Evolutionary conservation across 1,140 invertebrate species (phyloP).

Genomic region (Venustaconcha ellipsiformis): DNA sequence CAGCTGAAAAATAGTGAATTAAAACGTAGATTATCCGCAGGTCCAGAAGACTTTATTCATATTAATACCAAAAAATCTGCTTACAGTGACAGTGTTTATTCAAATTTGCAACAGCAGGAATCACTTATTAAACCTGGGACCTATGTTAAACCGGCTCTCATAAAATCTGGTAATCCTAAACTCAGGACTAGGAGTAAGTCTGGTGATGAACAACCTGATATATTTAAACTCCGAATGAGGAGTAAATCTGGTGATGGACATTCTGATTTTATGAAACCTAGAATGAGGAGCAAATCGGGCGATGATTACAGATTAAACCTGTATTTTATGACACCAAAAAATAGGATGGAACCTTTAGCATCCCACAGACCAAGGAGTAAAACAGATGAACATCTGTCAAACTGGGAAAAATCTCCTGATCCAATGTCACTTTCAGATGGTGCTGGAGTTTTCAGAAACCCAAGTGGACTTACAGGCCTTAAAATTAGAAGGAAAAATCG

Average conservation of each 20-base stretch:
- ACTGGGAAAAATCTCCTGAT: slow-evolving; percentile 44
- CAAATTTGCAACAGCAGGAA: too few species aligned
- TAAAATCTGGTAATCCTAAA: slow-evolving; percentile 13
- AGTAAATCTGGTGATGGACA: slow-evolving; percentile 58
- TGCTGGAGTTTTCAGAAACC: slow-evolving; percentile 83
- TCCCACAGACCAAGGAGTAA: slow-evolving; percentile 39
- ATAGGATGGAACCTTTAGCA: slow-evolving; percentile 52
- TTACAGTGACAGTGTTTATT: too few species aligned
- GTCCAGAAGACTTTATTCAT: slow-evolving; percentile 27
- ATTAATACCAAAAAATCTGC: too few species aligned
- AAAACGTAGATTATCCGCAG: slow-evolving; percentile 57
- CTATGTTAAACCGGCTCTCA: slow-evolving; percentile 2
- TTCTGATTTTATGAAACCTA: slow-evolving; percentile 20
- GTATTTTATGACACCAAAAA: slow-evolving; percentile 55
- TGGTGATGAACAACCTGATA: slow-evolving; percentile 43
- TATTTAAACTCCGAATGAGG: slow-evolving; percentile 38
- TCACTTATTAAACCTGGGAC: neutral
- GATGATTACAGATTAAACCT: slow-evolving; percentile 61
- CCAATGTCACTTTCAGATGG: slow-evolving; percentile 60
- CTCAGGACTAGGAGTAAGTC: slow-evolving; percentile 58
- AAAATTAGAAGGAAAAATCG: slow-evolving; percentile 73
- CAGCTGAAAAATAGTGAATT: slow-evolving; percentile 37
- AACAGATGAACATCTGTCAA: slow-evolving; percentile 48
- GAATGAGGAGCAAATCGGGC: slow-evolving; percentile 59
- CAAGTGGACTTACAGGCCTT: slow-evolving; percentile 71